Base-by-base conservation (phyloP, 1,140 invertebrate species). In the Colletes gigas region DNA sequence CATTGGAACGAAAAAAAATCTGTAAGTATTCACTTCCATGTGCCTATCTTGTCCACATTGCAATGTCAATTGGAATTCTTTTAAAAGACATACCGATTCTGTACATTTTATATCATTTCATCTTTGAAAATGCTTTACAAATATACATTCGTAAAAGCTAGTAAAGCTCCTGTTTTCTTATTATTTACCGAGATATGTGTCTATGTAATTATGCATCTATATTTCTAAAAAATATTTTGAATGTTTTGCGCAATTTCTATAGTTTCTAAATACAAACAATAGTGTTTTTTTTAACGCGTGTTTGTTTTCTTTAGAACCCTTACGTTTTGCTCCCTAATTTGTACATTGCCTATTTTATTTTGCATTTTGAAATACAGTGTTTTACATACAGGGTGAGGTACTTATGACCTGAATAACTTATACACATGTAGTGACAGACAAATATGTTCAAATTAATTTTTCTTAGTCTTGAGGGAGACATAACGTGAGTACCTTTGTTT, bases 1-100 rank as follows among this genome's bases (percentile, higher is more conserved):
- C 91, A 93, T 67, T 93, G 93, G 91, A 89, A 88, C 12, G 93
- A 94, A 70, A 94, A 93, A 70, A 95, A 94, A 94, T 94, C 94
- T 94, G 94, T 95, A 94, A 95, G 94, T 94, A 90, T 87, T 86
- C 83, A 83, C 89, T 83, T 83, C 44, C 79, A 78, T 59, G 41
- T 55, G 30, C 52, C 12, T 19, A 59, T 44, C 2, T 19, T 83
- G 63, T 57, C 15, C 3, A 55, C 44, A 44, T 78, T 76, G 52
- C 44, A 39, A 74, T n/a, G n/a, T 5, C 17, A 66, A 65, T 79
- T 66, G 5, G 12, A 57, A 57, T 65, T 57, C 21, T 44, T 70
- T 70, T n/a, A 8, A 47, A 50, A 55, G 39, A 8, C 47, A 65
- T 67, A 30, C 30, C 30, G 30, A 30, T 30, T 30, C 0, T 59